Percentiles rank a stretch among this genome's conserved stretches.
These are phyloP conservation scores for Pseudorasbora parva DNA, from an alignment of 2,113 vertebrate genomes.

Conservation along the genomic window DNA sequence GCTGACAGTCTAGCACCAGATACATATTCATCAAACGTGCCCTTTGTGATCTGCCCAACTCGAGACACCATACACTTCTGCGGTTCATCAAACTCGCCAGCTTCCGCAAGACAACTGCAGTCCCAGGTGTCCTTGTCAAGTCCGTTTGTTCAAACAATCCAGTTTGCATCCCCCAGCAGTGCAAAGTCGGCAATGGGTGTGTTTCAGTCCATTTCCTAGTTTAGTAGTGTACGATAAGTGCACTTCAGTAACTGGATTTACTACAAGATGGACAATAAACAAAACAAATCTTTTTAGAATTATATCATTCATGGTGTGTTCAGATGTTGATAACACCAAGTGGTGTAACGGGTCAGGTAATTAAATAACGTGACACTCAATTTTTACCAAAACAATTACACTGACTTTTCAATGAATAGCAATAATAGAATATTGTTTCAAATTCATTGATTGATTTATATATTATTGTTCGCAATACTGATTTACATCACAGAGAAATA, in stretches of 20 bases:
- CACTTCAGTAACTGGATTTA: neutral
- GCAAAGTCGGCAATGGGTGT: neutral
- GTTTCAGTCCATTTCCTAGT: neutral
- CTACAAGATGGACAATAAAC: neutral
- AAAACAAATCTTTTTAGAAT: neutral
- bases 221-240: neutral
- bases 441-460: neutral
- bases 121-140: neutral
- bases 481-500: neutral
- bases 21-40: slow-evolving; percentile 39
- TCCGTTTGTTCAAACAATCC: slow-evolving; percentile 10
- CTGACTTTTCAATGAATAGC: neutral
- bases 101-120: neutral
- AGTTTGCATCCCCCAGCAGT: neutral
- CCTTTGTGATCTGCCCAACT: slow-evolving; percentile 17
- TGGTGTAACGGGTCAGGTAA: neutral
- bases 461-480: neutral
- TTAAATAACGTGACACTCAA: neutral
- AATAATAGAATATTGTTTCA: too few species aligned
- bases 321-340: neutral
- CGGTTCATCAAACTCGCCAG: neutral
- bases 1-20: slow-evolving; percentile 36
- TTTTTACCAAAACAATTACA: neutral
- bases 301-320: neutral
- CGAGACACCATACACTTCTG: neutral